These are phyloP conservation scores for Brachyalestes nurse DNA, from an alignment of 2,797 vertebrate species.

Conservation along the genomic window DNA sequence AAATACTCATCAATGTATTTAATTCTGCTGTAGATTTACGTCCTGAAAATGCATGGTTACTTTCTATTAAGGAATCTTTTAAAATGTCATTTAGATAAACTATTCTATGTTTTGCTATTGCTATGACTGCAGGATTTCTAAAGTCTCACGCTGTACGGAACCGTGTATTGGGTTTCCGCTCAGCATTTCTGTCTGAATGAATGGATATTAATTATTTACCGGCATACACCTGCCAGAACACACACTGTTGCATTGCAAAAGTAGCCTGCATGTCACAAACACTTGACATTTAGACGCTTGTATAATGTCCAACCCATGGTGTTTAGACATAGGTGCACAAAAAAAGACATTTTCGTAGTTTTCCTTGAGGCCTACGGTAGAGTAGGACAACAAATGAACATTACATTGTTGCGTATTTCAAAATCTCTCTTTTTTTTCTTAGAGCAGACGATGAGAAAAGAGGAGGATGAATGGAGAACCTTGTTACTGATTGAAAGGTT, in stretches of 20 bases:
- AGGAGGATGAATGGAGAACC: constrained; percentile 49
- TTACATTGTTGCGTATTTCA: not conserved
- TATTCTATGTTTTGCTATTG: not conserved
- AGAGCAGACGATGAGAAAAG: not conserved
- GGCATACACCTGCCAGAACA: constrained; percentile 54
- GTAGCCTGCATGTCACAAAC: constrained; percentile 38
- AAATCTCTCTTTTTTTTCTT: not conserved
- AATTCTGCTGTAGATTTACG: not conserved
- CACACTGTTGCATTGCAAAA: constrained; percentile 44
- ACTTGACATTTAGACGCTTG: constrained; percentile 32
- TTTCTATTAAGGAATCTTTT: not conserved
- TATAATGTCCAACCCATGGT: constrained; percentile 10
- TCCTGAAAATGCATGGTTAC: not conserved
- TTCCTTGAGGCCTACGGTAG: not conserved
- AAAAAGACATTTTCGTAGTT: not conserved
- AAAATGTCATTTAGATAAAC: not conserved
- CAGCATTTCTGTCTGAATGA: constrained; percentile 75
- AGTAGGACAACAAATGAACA: constrained; percentile 21
- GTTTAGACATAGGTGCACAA: constrained; percentile 30
- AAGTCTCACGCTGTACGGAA: constrained; percentile 27
- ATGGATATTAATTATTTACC: constrained; percentile 80
- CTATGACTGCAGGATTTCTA: constrained; percentile 26
- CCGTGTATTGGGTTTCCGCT: constrained; percentile 72
- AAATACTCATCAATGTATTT: not conserved
- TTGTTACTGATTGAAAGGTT: constrained; percentile 76